phyloP scores from a whole-genome alignment of 1,140 invertebrate genomes.

The Asbolus verrucosus region DNA sequence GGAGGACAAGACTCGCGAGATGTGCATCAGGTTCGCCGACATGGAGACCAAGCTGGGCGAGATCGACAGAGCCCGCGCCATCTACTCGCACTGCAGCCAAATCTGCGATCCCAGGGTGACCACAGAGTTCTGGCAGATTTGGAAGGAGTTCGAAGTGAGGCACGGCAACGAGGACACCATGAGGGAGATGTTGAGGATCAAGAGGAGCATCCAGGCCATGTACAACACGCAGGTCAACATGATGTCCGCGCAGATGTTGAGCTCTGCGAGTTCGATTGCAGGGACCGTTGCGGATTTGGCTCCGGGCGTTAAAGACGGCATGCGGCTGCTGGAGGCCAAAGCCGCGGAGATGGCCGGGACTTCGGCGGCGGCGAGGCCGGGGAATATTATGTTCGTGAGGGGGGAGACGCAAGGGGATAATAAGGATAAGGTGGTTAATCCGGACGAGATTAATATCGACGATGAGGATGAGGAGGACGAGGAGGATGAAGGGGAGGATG shows the following conservation, averaged over 20 bases:
- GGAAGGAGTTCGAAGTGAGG: slow-evolving; percentile 99
- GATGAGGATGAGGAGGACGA: slow-evolving; percentile 80
- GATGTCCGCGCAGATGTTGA: slow-evolving; percentile 98
- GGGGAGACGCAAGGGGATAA: slow-evolving; percentile 85
- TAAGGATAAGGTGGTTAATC: slow-evolving; percentile 85
- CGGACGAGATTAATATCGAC: slow-evolving; percentile 94
- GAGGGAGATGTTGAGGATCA: slow-evolving; percentile 98
- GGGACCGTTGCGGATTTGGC: slow-evolving; percentile 76
- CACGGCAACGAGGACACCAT: slow-evolving; percentile 99
- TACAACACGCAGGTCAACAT: slow-evolving; percentile 98
- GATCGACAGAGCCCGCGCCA: slow-evolving; percentile 95
- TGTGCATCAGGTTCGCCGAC: slow-evolving; percentile 97
- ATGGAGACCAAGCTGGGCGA: slow-evolving; percentile 98
- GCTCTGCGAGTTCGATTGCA: slow-evolving; percentile 74
- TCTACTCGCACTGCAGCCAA: slow-evolving; percentile 98
- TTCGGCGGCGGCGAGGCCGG: slow-evolving; percentile 67
- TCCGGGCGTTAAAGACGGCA: slow-evolving; percentile 82
- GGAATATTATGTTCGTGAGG: slow-evolving; percentile 85
- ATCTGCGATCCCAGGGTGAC: slow-evolving; percentile 98
- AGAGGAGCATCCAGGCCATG: slow-evolving; percentile 95
- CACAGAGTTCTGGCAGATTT: slow-evolving; percentile 95
- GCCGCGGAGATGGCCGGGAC: slow-evolving; percentile 76
- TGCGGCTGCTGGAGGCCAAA: slow-evolving; percentile 89
- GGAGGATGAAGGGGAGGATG: slow-evolving; percentile 72
- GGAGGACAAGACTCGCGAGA: slow-evolving; percentile 93